phyloP scores from a whole-genome alignment of 2,797 vertebrate genomes.

The Platyrinchus mystaceus region DNA sequence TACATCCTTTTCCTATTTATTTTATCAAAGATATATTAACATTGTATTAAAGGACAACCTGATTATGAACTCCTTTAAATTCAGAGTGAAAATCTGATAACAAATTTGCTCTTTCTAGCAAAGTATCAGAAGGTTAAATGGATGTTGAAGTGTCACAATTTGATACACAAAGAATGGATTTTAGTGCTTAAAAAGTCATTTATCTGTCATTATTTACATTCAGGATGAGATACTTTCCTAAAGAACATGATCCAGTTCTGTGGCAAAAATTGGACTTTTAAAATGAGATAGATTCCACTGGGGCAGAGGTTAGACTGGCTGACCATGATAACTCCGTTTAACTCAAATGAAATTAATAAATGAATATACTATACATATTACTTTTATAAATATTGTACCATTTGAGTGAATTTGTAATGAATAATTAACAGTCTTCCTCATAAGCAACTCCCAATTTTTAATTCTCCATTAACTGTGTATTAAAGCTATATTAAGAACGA shows the following conservation, averaged over 20 bases:
- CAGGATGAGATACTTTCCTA: background rate
- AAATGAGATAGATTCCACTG: background rate
- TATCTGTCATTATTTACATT: background rate
- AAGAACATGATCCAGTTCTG: background rate
- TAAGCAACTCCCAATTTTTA: background rate
- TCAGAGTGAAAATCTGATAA: constrained; percentile 22
- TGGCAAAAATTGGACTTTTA: background rate
- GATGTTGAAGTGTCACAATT: background rate
- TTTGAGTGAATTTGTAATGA: background rate
- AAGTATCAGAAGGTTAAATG: constrained; percentile 2
- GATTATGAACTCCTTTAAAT: constrained; percentile 2
- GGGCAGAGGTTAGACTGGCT: background rate
- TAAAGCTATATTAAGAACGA: background rate
- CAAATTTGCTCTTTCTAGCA: background rate
- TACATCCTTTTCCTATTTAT: background rate
- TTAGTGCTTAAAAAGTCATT: background rate
- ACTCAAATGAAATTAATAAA: background rate
- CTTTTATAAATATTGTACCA: background rate
- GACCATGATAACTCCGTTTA: background rate
- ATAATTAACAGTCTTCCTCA: background rate
- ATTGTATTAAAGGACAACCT: background rate
- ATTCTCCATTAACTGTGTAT: background rate
- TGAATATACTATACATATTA: background rate
- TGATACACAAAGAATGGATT: background rate
- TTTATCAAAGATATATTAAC: background rate